phyloP scores from a whole-genome alignment of 2,113 vertebrate species.

The Hemicordylus capensis region DNA sequence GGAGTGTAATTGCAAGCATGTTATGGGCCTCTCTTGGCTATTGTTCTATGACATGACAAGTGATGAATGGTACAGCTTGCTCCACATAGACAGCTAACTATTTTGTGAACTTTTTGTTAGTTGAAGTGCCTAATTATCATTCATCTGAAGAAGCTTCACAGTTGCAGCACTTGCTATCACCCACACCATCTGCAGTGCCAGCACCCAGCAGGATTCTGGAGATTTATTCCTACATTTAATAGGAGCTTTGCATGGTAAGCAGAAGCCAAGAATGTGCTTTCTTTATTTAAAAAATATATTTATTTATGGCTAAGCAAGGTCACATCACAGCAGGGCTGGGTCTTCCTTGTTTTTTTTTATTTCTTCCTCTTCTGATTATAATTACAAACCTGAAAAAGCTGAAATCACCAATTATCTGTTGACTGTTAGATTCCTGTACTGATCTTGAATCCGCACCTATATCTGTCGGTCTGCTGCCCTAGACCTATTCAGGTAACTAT shows the following conservation, averaged over 20 bases:
- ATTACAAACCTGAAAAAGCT: not conserved
- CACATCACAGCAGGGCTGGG: not conserved
- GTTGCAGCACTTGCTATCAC: not conserved
- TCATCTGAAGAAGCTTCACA: not conserved
- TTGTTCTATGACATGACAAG: not conserved
- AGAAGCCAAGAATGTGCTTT: not conserved
- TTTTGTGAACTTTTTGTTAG: constrained; percentile 12
- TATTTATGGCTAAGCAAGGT: fast-evolving
- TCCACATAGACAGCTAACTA: not conserved
- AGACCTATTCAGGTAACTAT: not conserved
- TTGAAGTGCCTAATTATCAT: not conserved
- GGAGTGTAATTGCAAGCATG: not conserved
- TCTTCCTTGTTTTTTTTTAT: not conserved
- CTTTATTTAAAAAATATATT: not conserved
- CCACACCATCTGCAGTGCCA: not conserved
- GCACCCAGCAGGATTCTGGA: not conserved
- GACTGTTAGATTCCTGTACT: not conserved
- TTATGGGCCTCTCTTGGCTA: not conserved
- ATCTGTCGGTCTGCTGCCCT: no score
- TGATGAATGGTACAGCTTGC: not conserved
- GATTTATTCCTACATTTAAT: not conserved
- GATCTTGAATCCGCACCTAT: not conserved
- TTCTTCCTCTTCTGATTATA: not conserved
- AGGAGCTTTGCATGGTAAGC: not conserved
- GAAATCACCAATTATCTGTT: fast-evolving